Percentiles rank a stretch among this genome's conserved stretches.
Conservation (phyloP, 2,888 invertebrate genomes). For the Keiferia lycopersicella region DNA sequence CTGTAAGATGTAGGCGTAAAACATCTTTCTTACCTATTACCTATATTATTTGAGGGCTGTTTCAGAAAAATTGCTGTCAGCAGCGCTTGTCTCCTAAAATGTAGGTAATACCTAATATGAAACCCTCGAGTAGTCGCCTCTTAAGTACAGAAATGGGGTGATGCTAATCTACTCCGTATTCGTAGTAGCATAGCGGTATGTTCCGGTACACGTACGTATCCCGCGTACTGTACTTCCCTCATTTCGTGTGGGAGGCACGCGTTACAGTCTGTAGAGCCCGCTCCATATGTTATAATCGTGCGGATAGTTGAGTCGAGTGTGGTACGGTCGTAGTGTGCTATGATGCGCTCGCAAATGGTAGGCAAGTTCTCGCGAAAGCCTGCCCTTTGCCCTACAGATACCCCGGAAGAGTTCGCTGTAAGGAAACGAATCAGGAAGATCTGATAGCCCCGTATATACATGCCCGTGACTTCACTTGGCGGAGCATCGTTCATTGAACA, state of each 20-base stretch:
- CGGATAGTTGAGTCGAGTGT: background rate
- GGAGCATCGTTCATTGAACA: background rate
- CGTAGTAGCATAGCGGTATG: too few relatives aligned
- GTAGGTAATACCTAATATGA: too few relatives aligned
- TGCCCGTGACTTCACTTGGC: background rate
- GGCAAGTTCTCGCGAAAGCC: constrained; percentile 20
- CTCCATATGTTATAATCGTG: background rate
- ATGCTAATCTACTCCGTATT: background rate
- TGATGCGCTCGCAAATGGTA: background rate
- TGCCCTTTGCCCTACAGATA: constrained; percentile 21
- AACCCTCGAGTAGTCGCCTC: too few relatives aligned
- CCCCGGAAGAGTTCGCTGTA: constrained; percentile 4
- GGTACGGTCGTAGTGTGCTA: background rate
- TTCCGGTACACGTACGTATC: too few relatives aligned
- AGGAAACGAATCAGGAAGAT: constrained; percentile 5
- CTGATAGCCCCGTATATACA: background rate
- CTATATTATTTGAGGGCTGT: too few relatives aligned
- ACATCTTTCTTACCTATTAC: too few relatives aligned
- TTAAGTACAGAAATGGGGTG: too few relatives aligned
- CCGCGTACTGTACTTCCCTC: background rate
- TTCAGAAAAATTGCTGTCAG: too few relatives aligned
- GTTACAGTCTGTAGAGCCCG: background rate
- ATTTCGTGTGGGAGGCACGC: background rate
- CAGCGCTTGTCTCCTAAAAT: too few relatives aligned
- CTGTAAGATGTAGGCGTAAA: too few relatives aligned